Evolutionary conservation across 2,113 vertebrate species (phyloP).

Genomic region (Centropus unirufus): DNA sequence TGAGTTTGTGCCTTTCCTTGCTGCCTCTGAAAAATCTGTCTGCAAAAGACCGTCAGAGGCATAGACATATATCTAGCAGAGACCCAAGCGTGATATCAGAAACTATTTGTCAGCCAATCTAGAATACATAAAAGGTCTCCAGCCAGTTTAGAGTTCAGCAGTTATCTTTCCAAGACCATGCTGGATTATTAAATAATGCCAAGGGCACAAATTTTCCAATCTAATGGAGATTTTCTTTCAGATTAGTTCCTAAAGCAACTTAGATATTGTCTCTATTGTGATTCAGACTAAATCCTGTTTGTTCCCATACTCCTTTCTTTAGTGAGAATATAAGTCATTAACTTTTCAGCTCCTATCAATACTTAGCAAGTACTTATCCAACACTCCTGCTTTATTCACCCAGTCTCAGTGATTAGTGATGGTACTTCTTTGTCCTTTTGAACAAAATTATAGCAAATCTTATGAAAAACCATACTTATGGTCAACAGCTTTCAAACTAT

Average conservation of each 20-base stretch:
- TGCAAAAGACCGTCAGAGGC: background rate
- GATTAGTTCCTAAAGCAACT: background rate
- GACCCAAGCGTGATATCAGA: background rate
- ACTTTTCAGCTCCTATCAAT: background rate
- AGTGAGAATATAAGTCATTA: background rate
- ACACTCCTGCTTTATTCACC: no score
- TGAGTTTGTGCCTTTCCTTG: background rate
- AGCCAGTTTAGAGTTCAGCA: background rate
- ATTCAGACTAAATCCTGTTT: background rate
- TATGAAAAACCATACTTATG: background rate
- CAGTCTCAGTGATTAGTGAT: no score
- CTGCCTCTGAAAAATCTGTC: background rate
- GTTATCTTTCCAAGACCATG: background rate
- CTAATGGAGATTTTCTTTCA: background rate
- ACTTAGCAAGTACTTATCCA: background rate
- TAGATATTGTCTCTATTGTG: background rate
- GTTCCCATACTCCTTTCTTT: background rate
- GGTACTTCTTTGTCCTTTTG: background rate
- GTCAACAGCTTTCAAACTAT: background rate
- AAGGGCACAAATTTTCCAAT: background rate
- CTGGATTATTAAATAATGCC: background rate
- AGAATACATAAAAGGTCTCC: background rate
- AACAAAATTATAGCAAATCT: background rate
- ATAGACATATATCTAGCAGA: background rate
- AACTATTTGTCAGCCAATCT: background rate